phyloP scores from a whole-genome alignment of 2,113 vertebrate species.

The Nesoenas mayeri region DNA sequence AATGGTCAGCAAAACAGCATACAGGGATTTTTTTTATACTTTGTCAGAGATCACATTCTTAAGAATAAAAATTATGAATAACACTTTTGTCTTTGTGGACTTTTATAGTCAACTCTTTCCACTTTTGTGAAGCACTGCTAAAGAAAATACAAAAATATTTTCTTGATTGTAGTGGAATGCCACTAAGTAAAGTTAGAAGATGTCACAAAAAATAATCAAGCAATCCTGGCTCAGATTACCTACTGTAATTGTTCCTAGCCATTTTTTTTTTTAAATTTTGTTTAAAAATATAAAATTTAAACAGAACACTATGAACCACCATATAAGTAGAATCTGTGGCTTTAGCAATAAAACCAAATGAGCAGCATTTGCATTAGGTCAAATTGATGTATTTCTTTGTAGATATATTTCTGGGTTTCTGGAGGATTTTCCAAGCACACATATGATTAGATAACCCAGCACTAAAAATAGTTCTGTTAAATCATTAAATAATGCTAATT shows the following conservation, averaged over 20 bases:
- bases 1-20: not conserved
- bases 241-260: not conserved
- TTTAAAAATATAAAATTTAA: not conserved
- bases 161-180: not conserved
- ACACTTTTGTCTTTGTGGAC: not conserved
- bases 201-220: not conserved
- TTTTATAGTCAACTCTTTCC: not conserved
- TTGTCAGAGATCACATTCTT: not conserved
- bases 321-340: not conserved
- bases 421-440: not conserved
- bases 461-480: conserved; percentile 18
- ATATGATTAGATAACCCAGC: conserved; percentile 9
- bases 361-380: not conserved
- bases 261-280: not conserved
- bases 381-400: not conserved
- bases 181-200: not conserved
- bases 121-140: not conserved
- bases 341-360: not conserved
- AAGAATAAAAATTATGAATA: not conserved
- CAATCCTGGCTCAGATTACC: not conserved
- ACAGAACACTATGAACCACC: not conserved
- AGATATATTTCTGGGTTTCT: not conserved
- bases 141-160: not conserved
- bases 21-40: not conserved
- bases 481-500: conserved; percentile 41